phyloP scores from a whole-genome alignment of 2,113 vertebrate genomes.

The Dicaeum eximium region DNA sequence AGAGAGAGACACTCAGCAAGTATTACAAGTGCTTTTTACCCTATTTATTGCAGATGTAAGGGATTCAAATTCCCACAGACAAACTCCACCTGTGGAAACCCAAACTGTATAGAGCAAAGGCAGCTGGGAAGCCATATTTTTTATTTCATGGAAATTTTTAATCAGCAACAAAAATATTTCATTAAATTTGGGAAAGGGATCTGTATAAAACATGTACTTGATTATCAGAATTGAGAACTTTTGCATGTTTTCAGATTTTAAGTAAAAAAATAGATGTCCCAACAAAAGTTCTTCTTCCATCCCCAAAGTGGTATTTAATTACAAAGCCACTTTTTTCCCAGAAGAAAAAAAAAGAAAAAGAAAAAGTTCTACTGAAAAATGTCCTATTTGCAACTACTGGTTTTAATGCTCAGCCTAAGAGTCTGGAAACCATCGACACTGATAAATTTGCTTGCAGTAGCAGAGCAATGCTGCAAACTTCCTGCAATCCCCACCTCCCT shows the following conservation, averaged over 20 bases:
- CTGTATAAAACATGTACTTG: neutral
- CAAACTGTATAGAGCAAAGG: neutral
- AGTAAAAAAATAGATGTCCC: neutral
- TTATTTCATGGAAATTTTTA: neutral
- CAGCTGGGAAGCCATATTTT: neutral
- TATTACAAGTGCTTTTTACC: neutral
- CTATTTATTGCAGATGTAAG: neutral
- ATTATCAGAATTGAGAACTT: neutral
- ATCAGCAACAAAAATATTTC: neutral
- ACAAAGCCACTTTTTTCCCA: neutral
- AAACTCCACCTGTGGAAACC: neutral
- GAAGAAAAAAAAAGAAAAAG: accelerated
- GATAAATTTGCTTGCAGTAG: slow-evolving; percentile 35
- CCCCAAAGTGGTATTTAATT: neutral
- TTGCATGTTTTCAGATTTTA: neutral
- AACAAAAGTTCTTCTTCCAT: neutral
- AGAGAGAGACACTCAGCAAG: neutral
- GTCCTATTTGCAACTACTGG: neutral
- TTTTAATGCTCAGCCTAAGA: neutral
- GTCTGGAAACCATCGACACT: slow-evolving; percentile 28
- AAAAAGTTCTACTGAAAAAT: neutral
- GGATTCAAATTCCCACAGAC: neutral
- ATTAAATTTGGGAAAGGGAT: neutral
- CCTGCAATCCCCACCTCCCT: slow-evolving; percentile 28
- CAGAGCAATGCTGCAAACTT: slow-evolving; percentile 9